Evolutionary conservation across 2,888 invertebrate species (phyloP).

Genomic region (Podotricha telesiphe): DNA sequence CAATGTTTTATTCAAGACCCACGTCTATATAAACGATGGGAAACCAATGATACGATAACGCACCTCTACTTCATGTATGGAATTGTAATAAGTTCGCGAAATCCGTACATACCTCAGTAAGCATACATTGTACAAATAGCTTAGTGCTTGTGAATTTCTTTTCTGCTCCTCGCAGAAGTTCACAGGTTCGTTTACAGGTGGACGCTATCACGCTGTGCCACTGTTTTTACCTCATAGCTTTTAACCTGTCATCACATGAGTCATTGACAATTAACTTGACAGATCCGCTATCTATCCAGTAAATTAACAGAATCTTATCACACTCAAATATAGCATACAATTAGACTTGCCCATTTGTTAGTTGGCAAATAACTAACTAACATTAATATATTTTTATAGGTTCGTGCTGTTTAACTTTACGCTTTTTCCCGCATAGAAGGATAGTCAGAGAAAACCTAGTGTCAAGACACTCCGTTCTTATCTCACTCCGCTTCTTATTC

Average conservation of each 20-base stretch:
- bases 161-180: not conserved
- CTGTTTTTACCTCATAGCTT: not conserved
- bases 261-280: not conserved
- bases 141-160: not conserved
- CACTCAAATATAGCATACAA: not conserved
- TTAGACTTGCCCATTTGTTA: conserved; percentile 1
- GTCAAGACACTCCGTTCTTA: too few relatives aligned
- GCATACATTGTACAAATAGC: not conserved
- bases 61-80: conserved; percentile 21
- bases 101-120: conserved; percentile 13
- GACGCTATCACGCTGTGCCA: not conserved
- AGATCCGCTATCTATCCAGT: not conserved
- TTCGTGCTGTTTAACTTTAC: too few relatives aligned
- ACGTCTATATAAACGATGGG: conserved; percentile 33
- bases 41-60: conserved; percentile 37
- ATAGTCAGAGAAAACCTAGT: too few relatives aligned
- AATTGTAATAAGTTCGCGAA: conserved; percentile 34
- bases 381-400: too few relatives aligned
- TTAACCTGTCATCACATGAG: not conserved
- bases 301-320: too few relatives aligned
- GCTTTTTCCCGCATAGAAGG: too few relatives aligned
- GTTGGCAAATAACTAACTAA: not conserved
- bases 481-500: too few relatives aligned
- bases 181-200: not conserved
- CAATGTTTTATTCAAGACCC: conserved; percentile 41